Evolutionary conservation across 2,888 invertebrate species (phyloP).

Genomic region (Sesia apiformis): DNA sequence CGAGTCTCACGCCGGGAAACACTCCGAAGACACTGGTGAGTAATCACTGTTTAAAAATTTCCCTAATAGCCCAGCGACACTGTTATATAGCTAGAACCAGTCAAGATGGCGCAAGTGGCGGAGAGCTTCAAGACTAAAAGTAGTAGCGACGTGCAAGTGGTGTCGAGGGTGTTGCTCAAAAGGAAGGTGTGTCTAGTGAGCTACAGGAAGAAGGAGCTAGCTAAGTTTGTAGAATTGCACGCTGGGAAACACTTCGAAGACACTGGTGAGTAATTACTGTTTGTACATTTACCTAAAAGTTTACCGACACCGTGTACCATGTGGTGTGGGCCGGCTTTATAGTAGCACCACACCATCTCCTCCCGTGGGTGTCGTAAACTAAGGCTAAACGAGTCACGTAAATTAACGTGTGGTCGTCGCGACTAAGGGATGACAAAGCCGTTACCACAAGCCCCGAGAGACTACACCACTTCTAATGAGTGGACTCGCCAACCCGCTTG

Average conservation of each 20-base stretch:
- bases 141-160: slow-evolving; percentile 21
- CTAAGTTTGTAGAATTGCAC: slow-evolving; percentile 41
- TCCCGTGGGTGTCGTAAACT: too few relatives aligned
- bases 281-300: too few relatives aligned
- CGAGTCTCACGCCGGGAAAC: slow-evolving; percentile 45
- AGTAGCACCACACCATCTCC: too few relatives aligned
- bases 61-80: too few relatives aligned
- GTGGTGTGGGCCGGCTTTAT: too few relatives aligned
- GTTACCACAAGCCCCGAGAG: too few relatives aligned
- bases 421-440: too few relatives aligned
- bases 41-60: not conserved
- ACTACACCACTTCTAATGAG: too few relatives aligned
- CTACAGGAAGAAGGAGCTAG: slow-evolving; percentile 34
- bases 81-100: not conserved
- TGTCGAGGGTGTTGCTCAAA: slow-evolving; percentile 38
- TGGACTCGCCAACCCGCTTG: too few relatives aligned
- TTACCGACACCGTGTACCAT: too few relatives aligned
- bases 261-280: not conserved
- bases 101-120: slow-evolving; percentile 35
- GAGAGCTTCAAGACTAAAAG: slow-evolving; percentile 32
- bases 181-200: slow-evolving; percentile 46
- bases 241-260: slow-evolving; percentile 49
- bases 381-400: too few relatives aligned
- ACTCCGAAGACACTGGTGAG: slow-evolving; percentile 30
- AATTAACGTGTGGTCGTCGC: too few relatives aligned